Base-by-base conservation (phyloP, 35 echinoderm and acorn worm genomes). In the Ptychodera flava region DNA sequence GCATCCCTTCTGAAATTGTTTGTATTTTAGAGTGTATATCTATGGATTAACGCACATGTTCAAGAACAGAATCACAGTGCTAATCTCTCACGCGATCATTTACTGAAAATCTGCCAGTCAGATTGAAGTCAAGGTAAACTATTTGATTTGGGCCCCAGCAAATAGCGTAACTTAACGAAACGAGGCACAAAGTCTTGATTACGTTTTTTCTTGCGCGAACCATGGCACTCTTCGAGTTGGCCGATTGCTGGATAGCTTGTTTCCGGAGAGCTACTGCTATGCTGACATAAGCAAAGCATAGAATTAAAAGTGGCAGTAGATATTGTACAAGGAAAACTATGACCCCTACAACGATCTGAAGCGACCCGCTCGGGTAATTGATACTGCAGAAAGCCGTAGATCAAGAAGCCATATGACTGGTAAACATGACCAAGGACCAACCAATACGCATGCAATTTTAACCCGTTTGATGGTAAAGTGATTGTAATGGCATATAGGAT, bases 61-160 rank as follows among this genome's bases (percentile, higher is more conserved):
- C 31, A 86, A 92, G 36, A 92, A 29, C 29, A 78, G 86, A 33
- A 85, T 88, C 15, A 92, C 30, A 32, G 89, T 87, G 1, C 86
- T 89, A 31, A 64, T 77, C 53, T 88, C 80, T 6, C 6, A 12
- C 22, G 22, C 6, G 22, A 64, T 64, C 6, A 6, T 6, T 12
- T 6, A 64, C 38, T 85, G 84, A 37, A 80, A 88, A 34, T 85
- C 52, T n/a, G 14, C 91, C 87, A 31, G 77, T 82, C 6, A 97
- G 52, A 37, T 97, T 97, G 76, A 85, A 93, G 35, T 91, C 32
- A 16, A 97, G 85, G 32, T 92, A 97, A 16, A 93, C 84, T 16
- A 93, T 38, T 89, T 93, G 88, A 45, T 97, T 97, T 2, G 94
- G 94, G 38, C 91, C 92, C 94, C 94, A 97, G 83, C 91, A 93